Percentiles rank a stretch among this genome's conserved stretches.
Conservation (phyloP, 2,888 invertebrate genomes). For the Acanthopleura granulata region DNA sequence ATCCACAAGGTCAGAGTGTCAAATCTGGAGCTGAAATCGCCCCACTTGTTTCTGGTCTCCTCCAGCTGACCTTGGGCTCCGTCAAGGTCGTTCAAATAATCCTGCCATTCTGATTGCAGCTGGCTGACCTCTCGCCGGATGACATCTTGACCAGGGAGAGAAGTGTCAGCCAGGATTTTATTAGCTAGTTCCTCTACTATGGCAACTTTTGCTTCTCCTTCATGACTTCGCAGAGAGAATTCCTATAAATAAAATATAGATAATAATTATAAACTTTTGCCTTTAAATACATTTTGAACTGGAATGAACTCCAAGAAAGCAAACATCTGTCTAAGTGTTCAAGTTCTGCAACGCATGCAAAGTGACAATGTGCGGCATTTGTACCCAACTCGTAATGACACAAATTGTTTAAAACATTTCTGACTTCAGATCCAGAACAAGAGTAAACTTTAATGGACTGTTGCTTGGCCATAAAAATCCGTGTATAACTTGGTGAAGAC, state of each 20-base stretch:
- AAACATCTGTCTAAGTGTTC: too few relatives aligned
- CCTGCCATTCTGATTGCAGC: conserved; percentile 89
- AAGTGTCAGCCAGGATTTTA: conserved; percentile 80
- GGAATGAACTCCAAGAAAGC: too few relatives aligned
- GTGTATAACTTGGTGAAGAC: too few relatives aligned
- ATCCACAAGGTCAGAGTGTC: conserved; percentile 87
- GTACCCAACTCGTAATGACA: too few relatives aligned
- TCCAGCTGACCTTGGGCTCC: conserved; percentile 78
- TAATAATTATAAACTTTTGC: background rate
- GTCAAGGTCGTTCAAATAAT: conserved; percentile 49
- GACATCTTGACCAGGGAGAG: conserved; percentile 86
- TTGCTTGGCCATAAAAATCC: too few relatives aligned
- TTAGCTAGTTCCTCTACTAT: conserved; percentile 44
- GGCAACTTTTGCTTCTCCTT: conserved; percentile 52
- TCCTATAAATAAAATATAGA: conserved; percentile 41
- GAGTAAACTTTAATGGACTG: too few relatives aligned
- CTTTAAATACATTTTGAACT: too few relatives aligned
- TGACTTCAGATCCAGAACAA: too few relatives aligned
- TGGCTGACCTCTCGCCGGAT: conserved; percentile 90
- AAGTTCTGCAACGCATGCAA: too few relatives aligned
- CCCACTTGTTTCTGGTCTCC: conserved; percentile 88
- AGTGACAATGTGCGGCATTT: too few relatives aligned
- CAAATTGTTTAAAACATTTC: too few relatives aligned
- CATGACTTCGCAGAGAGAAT: conserved; percentile 36
- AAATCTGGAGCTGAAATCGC: conserved; percentile 83